A percentile compares a stretch with the other conserved stretches of the same genome.
Evolutionary conservation across 1,140 invertebrate genomes (phyloP).

Genomic region (Macrocentrus cingulum): DNA sequence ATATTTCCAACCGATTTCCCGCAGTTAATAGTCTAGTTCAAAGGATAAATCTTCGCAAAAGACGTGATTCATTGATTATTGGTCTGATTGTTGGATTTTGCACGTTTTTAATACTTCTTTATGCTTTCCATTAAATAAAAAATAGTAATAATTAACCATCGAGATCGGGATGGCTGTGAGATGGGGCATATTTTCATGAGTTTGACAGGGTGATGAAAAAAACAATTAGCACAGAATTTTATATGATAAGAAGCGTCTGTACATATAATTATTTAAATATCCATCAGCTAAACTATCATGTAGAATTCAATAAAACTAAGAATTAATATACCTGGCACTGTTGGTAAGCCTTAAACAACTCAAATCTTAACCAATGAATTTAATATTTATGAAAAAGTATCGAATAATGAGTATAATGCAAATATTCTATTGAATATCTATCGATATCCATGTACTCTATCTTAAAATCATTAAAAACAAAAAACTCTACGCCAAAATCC

Average conservation of each 20-base stretch:
- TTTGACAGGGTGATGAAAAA: not conserved
- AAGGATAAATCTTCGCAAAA: slow-evolving; percentile 88
- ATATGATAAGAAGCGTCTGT: slow-evolving; percentile 17
- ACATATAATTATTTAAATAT: slow-evolving; percentile 23
- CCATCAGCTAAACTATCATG: slow-evolving; percentile 15
- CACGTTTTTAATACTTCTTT: slow-evolving; percentile 83
- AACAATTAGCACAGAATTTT: not conserved
- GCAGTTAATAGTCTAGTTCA: slow-evolving; percentile 88
- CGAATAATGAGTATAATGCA: no score
- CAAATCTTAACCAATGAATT: no score
- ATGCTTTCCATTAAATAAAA: slow-evolving; percentile 73
- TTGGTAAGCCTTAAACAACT: no score
- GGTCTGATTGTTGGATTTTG: slow-evolving; percentile 82
- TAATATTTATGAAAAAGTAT: no score
- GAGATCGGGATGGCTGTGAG: not conserved
- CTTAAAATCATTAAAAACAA: no score
- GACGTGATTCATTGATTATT: slow-evolving; percentile 88
- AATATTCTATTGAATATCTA: no score
- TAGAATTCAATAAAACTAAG: not conserved
- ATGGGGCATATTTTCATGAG: not conserved
- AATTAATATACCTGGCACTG: slow-evolving; percentile 2
- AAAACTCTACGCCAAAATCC: no score
- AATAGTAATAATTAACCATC: no score
- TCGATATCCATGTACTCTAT: no score
- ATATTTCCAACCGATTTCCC: slow-evolving; percentile 88